Conservation (phyloP, 2,888 invertebrate species). For the Andrena praecox region DNA sequence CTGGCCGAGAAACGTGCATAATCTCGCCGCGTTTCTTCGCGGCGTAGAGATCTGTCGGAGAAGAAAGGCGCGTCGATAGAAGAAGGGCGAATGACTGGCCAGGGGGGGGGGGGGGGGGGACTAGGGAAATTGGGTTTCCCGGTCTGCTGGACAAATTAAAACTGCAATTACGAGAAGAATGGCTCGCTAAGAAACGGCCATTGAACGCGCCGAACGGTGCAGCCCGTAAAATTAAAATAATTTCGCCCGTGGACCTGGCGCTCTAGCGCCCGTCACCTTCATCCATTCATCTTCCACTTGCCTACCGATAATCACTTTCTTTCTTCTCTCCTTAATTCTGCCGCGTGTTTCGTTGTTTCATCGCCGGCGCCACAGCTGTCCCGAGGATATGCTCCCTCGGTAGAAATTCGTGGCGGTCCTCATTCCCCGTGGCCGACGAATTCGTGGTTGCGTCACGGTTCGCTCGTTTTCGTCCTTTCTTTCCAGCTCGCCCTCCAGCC, state of each 20-base stretch:
- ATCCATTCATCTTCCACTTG: slow-evolving; percentile 25
- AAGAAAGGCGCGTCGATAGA: slow-evolving; percentile 52
- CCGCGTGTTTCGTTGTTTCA: slow-evolving; percentile 2
- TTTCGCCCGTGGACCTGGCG: slow-evolving; percentile 67
- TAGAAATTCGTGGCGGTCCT: slow-evolving; percentile 42
- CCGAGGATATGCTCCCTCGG: not conserved
- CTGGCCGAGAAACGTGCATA: slow-evolving; percentile 39
- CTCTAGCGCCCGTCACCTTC: slow-evolving; percentile 42
- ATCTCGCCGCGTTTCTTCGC: slow-evolving; percentile 12
- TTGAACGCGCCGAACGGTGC: slow-evolving; percentile 67
- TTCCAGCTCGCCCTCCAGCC: slow-evolving; percentile 1
- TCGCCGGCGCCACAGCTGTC: not conserved
- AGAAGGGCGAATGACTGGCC: slow-evolving; percentile 5
- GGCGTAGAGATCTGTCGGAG: slow-evolving; percentile 17
- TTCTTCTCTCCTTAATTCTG: slow-evolving; percentile 21
- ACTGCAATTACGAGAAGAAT: slow-evolving; percentile 80
- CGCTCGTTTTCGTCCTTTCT: slow-evolving; percentile 4
- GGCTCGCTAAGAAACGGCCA: slow-evolving; percentile 72
- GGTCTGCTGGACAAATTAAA: slow-evolving; percentile 78
- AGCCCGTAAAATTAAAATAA: slow-evolving; percentile 78
- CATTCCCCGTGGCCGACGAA: slow-evolving; percentile 49
- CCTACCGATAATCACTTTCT: slow-evolving; percentile 15
- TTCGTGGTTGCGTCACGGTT: slow-evolving; percentile 39
- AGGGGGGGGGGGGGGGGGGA: not conserved
- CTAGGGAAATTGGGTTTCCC: slow-evolving; percentile 67